Conservation (phyloP, 2,888 invertebrate genomes). For the Pogonocherus hispidulus region DNA sequence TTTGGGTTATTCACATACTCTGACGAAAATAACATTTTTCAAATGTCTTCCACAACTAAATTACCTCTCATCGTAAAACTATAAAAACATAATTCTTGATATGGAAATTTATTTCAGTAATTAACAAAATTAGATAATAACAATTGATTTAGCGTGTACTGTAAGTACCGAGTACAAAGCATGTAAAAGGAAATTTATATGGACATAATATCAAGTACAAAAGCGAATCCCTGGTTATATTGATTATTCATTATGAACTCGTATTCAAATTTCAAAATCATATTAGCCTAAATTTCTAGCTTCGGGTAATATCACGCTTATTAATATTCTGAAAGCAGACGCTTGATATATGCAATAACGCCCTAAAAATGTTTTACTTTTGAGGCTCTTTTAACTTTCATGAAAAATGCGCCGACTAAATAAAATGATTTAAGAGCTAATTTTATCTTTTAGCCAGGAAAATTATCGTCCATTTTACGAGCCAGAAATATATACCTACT, state of each 20-base stretch:
- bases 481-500: background rate
- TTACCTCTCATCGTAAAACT: no score
- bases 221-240: constrained; percentile 19
- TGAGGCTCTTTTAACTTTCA: constrained; percentile 22
- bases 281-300: constrained; percentile 26
- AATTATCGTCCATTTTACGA: background rate
- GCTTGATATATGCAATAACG: constrained; percentile 25
- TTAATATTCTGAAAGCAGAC: constrained; percentile 28
- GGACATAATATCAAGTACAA: constrained; percentile 9
- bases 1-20: no score
- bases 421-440: constrained; percentile 17
- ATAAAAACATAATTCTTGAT: no score
- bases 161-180: no score
- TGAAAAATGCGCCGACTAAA: constrained; percentile 8
- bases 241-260: constrained; percentile 26
- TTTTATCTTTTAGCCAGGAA: background rate
- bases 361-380: constrained; percentile 15
- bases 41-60: no score
- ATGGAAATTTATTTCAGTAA: no score
- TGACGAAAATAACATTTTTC: no score
- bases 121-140: no score
- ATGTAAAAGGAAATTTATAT: background rate
- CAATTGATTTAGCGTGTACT: no score
- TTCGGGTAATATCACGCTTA: constrained; percentile 27
- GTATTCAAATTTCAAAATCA: constrained; percentile 22